Conservation (phyloP, 2,113 vertebrate genomes). For the Cyanistes caeruleus region DNA sequence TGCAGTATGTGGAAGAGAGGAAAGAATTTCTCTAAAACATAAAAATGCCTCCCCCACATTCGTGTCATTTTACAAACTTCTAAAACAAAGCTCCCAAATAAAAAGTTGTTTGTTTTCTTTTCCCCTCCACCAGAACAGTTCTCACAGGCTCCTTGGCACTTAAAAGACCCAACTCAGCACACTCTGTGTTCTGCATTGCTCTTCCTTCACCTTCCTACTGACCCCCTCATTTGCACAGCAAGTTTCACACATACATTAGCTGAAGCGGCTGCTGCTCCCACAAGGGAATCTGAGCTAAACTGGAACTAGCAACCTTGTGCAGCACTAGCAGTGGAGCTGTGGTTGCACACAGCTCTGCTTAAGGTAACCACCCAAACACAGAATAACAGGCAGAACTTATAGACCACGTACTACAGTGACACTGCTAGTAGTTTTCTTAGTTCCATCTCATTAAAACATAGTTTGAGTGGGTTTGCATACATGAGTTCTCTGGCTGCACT, state of each 20-base stretch:
- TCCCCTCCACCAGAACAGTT: neutral
- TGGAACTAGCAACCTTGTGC: slow-evolving; percentile 9
- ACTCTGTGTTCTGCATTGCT: neutral
- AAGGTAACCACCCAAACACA: slow-evolving; percentile 38
- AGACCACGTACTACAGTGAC: slow-evolving; percentile 41
- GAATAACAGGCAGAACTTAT: slow-evolving; percentile 24
- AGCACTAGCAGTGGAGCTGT: neutral
- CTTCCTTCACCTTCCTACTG: neutral
- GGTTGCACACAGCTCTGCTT: slow-evolving; percentile 28
- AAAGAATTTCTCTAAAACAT: slow-evolving; percentile 43
- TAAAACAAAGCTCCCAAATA: slow-evolving; percentile 32
- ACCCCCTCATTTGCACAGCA: neutral
- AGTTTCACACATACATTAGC: slow-evolving; percentile 10
- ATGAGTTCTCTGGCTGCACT: neutral
- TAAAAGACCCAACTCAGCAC: neutral
- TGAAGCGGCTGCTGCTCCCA: slow-evolving; percentile 36
- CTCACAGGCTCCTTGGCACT: neutral
- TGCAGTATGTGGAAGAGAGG: slow-evolving; percentile 38
- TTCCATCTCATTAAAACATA: slow-evolving; percentile 16
- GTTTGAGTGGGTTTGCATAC: slow-evolving; percentile 28
- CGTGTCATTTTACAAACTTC: slow-evolving; percentile 51
- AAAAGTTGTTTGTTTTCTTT: neutral
- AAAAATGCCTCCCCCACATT: slow-evolving; percentile 56
- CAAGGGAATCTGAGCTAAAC: neutral
- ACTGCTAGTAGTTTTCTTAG: slow-evolving; percentile 13